Base-by-base conservation (phyloP, 2,797 vertebrate genomes). In the Pachyuromys duprasi region DNA sequence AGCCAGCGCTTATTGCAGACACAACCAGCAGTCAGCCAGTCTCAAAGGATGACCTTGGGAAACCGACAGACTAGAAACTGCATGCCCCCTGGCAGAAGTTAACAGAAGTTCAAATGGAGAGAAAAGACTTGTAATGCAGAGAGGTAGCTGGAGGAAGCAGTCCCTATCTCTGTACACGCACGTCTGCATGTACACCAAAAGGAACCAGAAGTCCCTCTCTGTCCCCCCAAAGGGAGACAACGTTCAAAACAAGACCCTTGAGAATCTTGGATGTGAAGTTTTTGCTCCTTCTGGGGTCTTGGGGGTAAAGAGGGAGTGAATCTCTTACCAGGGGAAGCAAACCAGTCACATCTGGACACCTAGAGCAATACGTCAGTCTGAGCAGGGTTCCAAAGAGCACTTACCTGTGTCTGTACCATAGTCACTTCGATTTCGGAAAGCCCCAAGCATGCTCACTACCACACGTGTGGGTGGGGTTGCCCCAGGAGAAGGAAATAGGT, bases 1-100 rank as follows among this genome's bases (percentile, higher is more conserved):
- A 89, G 70, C 55, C 72, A 39, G 79, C 95, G 93, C 91, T 96
- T 95, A 91, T 69, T 95, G 86, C 90, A 78, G 93, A 92, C 96
- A 93, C 93, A 96, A 5, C 62, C 86, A 60, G 95, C 90, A 92
- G 76, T 36, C 90, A 31, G 76, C 84, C 83, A 7, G 7, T 89
- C 96, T 96, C 97, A 95, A 93, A 93, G 90, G 92, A 96, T 96
- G 97, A 97, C 97, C 97, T 97, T 97, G 97, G 95, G 78, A 96
- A 98, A 96, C 86, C 2, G 67, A 93, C 97, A 96, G 69, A 96
- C 95, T 94, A 96, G 96, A 97, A 96, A 97, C 95, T 8, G 89
- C 45, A 2, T 94, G 96, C 89, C 93, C 93, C 93, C 93, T 93
- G 96, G 97, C 97, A 93, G 94, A 88, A 76, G 86, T 87, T 65